phyloP scores from a whole-genome alignment of 1,140 invertebrate genomes.

The Ips typographus region DNA sequence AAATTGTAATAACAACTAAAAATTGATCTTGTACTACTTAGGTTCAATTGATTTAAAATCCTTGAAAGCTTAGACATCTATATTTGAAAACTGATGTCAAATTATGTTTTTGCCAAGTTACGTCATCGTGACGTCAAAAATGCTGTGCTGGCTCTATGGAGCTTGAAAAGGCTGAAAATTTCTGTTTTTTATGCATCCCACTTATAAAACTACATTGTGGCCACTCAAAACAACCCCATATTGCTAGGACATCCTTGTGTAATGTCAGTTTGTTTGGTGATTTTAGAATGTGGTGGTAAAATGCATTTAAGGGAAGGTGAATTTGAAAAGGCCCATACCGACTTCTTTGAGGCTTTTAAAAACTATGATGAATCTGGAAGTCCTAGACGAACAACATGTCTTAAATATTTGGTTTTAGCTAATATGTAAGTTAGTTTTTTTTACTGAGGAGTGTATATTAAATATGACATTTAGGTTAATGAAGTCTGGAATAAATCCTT shows the following conservation, averaged over 20 bases:
- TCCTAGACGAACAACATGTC: constrained; percentile 92
- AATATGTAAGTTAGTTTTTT: constrained; percentile 72
- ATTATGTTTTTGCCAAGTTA: too few relatives aligned
- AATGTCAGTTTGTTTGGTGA: background rate
- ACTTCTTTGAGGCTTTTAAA: constrained; percentile 99
- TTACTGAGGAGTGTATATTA: constrained; percentile 13
- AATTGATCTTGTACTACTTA: background rate
- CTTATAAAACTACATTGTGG: too few relatives aligned
- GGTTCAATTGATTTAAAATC: constrained; percentile 8
- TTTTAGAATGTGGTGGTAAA: constrained; percentile 94
- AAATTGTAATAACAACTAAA: too few relatives aligned
- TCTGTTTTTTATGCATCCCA: too few relatives aligned
- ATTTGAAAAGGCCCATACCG: constrained; percentile 98
- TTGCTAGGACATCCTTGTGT: background rate
- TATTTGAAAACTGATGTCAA: too few relatives aligned
- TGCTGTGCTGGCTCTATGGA: too few relatives aligned
- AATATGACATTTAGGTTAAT: constrained; percentile 62
- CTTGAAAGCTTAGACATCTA: background rate
- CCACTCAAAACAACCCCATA: too few relatives aligned
- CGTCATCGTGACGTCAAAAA: too few relatives aligned
- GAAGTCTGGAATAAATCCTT: constrained; percentile 99
- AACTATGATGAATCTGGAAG: constrained; percentile 99
- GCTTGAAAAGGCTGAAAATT: too few relatives aligned
- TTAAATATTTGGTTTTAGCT: constrained; percentile 98
- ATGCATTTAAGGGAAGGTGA: constrained; percentile 99